A percentile compares a stretch with the other conserved stretches of the same genome.
Evolutionary conservation across 1,140 invertebrate genomes (phyloP).

Genomic region (Ericerus pela): DNA sequence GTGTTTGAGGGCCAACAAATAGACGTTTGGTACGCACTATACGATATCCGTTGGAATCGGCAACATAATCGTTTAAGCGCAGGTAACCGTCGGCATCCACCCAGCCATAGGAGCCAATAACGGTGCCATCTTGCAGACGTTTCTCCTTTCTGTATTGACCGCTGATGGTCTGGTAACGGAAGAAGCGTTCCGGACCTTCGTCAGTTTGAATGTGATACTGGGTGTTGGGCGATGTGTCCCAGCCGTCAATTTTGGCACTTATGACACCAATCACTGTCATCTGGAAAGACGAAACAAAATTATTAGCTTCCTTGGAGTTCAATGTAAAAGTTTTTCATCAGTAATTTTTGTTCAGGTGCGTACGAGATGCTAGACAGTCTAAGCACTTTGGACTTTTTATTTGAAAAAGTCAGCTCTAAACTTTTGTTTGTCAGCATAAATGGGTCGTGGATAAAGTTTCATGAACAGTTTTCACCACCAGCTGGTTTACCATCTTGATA

Average conservation of each 20-base stretch:
- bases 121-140: slow-evolving; percentile 54
- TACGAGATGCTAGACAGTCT: no score
- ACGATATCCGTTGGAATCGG: slow-evolving; percentile 60
- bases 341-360: no score
- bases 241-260: slow-evolving; percentile 30
- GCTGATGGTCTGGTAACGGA: slow-evolving; percentile 70
- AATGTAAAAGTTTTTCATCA: no score
- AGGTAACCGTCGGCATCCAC: slow-evolving; percentile 66
- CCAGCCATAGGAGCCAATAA: slow-evolving; percentile 57
- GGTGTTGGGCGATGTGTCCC: slow-evolving; percentile 39
- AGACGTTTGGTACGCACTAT: slow-evolving; percentile 62
- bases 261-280: slow-evolving; percentile 20
- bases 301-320: no score
- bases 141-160: slow-evolving; percentile 79
- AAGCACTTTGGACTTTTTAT: no score
- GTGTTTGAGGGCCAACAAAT: slow-evolving; percentile 51
- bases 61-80: slow-evolving; percentile 70
- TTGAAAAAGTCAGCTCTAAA: no score
- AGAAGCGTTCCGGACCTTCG: slow-evolving; percentile 68
- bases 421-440: no score
- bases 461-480: no score
- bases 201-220: slow-evolving; percentile 87
- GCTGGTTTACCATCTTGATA: no score
- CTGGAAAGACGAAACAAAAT: slow-evolving; percentile 23
- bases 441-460: no score